A percentile compares a stretch with the other conserved stretches of the same genome.
These are phyloP conservation scores for Drosophila subsilvestris DNA, from an alignment of 2,888 invertebrate species.

Conservation along the genomic window DNA sequence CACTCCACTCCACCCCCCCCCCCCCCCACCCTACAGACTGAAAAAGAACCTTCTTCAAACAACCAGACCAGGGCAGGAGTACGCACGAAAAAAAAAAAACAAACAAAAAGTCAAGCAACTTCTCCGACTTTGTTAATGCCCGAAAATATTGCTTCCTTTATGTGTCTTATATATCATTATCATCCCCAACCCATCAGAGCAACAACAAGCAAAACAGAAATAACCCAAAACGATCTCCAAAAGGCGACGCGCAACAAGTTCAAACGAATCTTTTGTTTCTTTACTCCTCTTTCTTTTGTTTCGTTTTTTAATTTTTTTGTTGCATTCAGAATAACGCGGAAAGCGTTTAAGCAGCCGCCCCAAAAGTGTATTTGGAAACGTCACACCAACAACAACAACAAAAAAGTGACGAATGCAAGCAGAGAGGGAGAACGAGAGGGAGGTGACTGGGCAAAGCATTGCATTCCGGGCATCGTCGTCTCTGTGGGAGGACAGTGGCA, in stretches of 20 bases:
- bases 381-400: slow-evolving; percentile 17
- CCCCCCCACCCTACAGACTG: slow-evolving; percentile 5
- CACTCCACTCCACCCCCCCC: slow-evolving; percentile 44
- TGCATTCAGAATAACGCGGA: slow-evolving; percentile 51
- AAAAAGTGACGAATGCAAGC: slow-evolving; percentile 26
- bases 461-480: neutral
- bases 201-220: slow-evolving; percentile 15
- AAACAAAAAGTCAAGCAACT: slow-evolving; percentile 25
- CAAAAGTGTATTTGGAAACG: slow-evolving; percentile 31
- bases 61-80: slow-evolving; percentile 43
- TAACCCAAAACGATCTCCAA: slow-evolving; percentile 38
- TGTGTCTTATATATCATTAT: slow-evolving; percentile 30
- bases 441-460: neutral
- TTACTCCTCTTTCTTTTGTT: slow-evolving; percentile 10
- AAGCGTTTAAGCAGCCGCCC: slow-evolving; percentile 51
- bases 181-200: slow-evolving; percentile 8
- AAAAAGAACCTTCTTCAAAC: slow-evolving; percentile 19
- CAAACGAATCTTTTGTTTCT: slow-evolving; percentile 40
- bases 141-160: slow-evolving; percentile 53
- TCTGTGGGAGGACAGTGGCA: neutral
- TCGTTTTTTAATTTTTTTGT: too few relatives aligned
- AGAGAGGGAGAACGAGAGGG: slow-evolving; percentile 1
- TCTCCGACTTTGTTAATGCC: slow-evolving; percentile 30
- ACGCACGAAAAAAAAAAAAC: slow-evolving; percentile 24
- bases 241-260: slow-evolving; percentile 45